Percentiles rank a stretch among this genome's conserved stretches.
These are phyloP conservation scores for Anas platyrhynchos DNA, from an alignment of 2,113 vertebrate species.

Conservation along the genomic window DNA sequence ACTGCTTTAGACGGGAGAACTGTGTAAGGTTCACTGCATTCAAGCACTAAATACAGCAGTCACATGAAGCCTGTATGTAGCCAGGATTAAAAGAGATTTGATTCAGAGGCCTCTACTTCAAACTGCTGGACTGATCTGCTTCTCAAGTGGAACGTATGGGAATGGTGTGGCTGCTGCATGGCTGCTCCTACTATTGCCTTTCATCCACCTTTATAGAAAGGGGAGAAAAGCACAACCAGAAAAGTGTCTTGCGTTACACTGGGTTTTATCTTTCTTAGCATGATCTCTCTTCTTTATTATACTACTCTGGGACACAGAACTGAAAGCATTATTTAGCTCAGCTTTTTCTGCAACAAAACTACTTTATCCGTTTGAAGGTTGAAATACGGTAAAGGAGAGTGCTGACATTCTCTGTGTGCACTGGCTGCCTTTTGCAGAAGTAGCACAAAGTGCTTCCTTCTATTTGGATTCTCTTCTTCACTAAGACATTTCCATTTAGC, in stretches of 20 bases:
- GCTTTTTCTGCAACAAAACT: not conserved
- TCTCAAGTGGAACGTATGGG: not conserved
- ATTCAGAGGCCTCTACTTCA: not conserved
- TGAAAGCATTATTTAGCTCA: not conserved
- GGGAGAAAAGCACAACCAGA: not conserved
- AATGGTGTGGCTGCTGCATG: not conserved
- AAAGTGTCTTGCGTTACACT: not conserved
- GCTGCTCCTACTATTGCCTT: not conserved
- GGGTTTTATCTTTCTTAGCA: not conserved
- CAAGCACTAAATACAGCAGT: not conserved
- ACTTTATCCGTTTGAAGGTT: not conserved
- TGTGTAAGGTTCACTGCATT: not conserved
- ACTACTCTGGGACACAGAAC: not conserved
- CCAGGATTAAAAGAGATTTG: not conserved
- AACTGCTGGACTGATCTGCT: not conserved
- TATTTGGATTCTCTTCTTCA: not conserved
- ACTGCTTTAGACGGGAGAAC: not conserved
- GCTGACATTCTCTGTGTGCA: not conserved
- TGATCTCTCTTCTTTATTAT: not conserved
- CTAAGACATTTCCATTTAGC: not conserved
- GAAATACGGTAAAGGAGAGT: not conserved
- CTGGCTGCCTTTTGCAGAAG: not conserved
- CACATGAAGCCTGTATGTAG: not conserved
- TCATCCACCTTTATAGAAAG: not conserved
- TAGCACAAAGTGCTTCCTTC: not conserved